Evolutionary conservation across 2,113 vertebrate genomes (phyloP).

Genomic region (Todiramphus chloris): DNA sequence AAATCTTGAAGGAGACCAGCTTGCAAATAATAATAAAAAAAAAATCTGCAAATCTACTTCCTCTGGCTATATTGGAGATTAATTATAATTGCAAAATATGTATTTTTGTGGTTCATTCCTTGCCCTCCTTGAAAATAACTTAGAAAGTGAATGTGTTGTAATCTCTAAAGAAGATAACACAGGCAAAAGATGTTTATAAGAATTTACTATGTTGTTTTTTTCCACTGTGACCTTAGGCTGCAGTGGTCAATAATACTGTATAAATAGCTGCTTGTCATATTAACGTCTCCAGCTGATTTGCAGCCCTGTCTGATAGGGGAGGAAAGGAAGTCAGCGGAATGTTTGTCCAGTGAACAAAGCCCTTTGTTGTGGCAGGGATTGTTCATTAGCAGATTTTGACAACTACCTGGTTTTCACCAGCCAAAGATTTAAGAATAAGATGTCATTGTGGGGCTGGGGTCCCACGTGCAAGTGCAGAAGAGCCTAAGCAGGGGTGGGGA

Average conservation of each 20-base stretch:
- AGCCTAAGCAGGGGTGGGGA: neutral
- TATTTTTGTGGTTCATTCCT: conserved; percentile 15
- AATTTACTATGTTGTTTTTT: neutral
- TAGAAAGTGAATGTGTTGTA: neutral
- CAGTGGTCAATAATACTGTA: neutral
- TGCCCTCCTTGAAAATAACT: conserved; percentile 14
- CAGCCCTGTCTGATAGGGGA: neutral
- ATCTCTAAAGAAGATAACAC: neutral
- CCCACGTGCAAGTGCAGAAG: fast-evolving
- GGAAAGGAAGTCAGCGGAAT: neutral
- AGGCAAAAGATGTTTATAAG: neutral
- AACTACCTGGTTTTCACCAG: neutral
- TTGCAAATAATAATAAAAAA: neutral
- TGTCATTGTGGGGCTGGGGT: neutral
- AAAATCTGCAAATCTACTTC: neutral
- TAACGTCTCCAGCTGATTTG: neutral
- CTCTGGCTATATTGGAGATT: neutral
- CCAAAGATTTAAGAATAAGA: neutral
- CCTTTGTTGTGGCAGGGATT: neutral
- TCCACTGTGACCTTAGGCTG: neutral
- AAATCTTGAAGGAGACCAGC: neutral
- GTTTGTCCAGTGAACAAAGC: neutral
- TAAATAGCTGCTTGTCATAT: conserved; percentile 30
- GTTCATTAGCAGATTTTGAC: neutral
- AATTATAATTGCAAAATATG: conserved; percentile 5